Evolutionary conservation across 2,888 invertebrate genomes (phyloP), one percentile per base, ranked within the genome.

Genomic region (Drosophila limbata): DNA sequence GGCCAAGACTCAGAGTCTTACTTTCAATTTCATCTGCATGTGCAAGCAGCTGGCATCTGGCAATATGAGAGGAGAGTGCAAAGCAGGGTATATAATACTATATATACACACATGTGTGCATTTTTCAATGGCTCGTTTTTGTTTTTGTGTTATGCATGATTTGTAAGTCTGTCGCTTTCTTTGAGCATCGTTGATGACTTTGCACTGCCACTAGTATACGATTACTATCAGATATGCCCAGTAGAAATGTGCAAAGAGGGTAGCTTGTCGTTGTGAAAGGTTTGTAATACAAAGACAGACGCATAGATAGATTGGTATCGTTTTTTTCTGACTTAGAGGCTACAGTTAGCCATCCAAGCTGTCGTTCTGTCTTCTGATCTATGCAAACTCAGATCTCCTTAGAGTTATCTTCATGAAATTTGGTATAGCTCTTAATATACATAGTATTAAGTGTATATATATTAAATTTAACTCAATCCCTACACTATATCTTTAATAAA

Each of bases 21-120:
- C 82, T 79, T 79, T 79, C 79, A 79, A 88, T 84, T 84, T 84
- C 84, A 84, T 79, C 77, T 80, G 80, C 77, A 80, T 79, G 67
- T 65, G 77, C 63, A 63, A 42, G 39, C 59, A 51, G 28, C 39
- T 60, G 53, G 53, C 53, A 55, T 35, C 45, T 39, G 33, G 17
- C 2, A 2, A 9, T 45, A 42, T 25, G 6, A 5, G 31, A n/a
- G 1, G 25, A 10, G 39, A 2, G 8, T 3, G 25, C 25, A 4
- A 2, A n/a, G n/a, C 35, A 3, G 25, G 42, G 33, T 10, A n/a
- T 33, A 35, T 56, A 33, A 44, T 44, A 21, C 35, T 47, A 37
- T 4, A 8, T 5, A n/a, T 25, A 31, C 15, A 45, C 55, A 48
- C 15, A 45, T 59, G 45, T 76, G 70, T 75, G 53, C 39, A 70